Evolutionary conservation across 2,797 vertebrate species (phyloP).

Genomic region (Ctenochaetus hawaiiensis): DNA sequence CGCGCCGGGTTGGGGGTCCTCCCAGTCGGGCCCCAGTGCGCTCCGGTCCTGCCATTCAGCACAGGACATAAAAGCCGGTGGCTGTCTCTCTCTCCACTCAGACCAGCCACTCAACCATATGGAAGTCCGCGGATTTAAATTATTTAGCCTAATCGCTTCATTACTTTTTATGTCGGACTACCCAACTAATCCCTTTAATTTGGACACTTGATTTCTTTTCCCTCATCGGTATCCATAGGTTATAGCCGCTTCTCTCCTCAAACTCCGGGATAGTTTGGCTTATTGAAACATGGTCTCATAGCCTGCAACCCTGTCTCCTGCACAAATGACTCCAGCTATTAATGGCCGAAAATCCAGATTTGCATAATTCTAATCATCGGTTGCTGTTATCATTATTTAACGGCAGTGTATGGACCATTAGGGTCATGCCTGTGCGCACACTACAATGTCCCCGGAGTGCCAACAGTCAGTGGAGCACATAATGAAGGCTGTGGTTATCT

Average conservation of each 20-base stretch:
- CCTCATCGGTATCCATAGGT: conserved; percentile 44
- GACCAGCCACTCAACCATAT: conserved; percentile 85
- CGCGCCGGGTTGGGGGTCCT: conserved; percentile 54
- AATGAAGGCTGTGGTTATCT: conserved; percentile 81
- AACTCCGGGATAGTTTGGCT: conserved; percentile 53
- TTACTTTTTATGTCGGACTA: conserved; percentile 85
- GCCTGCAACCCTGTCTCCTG: conserved; percentile 46
- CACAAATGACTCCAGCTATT: conserved; percentile 62
- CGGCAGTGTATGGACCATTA: conserved; percentile 78
- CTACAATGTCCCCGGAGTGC: conserved; percentile 79
- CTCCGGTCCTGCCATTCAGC: conserved; percentile 78
- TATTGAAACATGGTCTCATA: conserved; percentile 46
- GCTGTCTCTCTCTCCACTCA: conserved; percentile 70
- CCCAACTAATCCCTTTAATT: conserved; percentile 83
- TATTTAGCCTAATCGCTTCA: conserved; percentile 87
- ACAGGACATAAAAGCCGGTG: conserved; percentile 75
- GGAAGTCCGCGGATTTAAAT: conserved; percentile 86
- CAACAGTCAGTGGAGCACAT: conserved; percentile 82
- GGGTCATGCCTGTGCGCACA: conserved; percentile 79
- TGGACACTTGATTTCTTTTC: conserved; percentile 71
- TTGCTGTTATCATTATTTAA: conserved; percentile 83
- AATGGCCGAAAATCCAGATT: conserved; percentile 74
- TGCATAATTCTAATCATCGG: conserved; percentile 81
- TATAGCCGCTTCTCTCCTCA: conserved; percentile 9
- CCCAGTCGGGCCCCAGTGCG: conserved; percentile 69